Evolutionary conservation across 2,888 invertebrate genomes (phyloP), one percentile per base, ranked within the genome.

Genomic region (Clostera curtula): DNA sequence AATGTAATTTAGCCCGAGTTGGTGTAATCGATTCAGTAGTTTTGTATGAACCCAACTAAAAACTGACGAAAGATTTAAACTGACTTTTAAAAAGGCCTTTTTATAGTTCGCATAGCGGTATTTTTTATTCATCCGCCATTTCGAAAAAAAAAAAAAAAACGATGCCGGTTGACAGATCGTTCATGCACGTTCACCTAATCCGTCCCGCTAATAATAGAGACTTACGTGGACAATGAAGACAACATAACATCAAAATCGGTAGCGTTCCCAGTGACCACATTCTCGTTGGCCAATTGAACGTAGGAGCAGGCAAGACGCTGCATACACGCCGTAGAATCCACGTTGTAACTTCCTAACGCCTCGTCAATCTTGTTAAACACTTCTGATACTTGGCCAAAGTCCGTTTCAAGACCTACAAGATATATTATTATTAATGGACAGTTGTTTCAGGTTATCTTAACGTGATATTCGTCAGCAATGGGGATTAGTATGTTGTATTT

Each of bases 301-400:
- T 92, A 92, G 0, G 89, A 89, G 50, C 92, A 92, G 13, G 91
- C 85, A 3, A 90, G 75, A 5, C 91, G 80, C 65, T 91, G 91
- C 83, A 89, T 86, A 47, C 92, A 92, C 2, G 88, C 87, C 1
- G 88, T 86, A 0, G 91, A 89, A 57, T 92, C 91, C 19, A 92
- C 88, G 56, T 91, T 89, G 64, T 91, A 89, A 37, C 89, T 85
- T 14, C 86, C 87, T 5, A 92, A 70, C 3, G 88, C 84, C 27
- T 88, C 88, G 46, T 92, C 91, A 21, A 92, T 70, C 59, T 86
- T 87, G 24, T 85, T 83, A 41, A 91, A 70, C 58, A 90, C 82
- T 34, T 89, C 89, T 0, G 89, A 85, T 2, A 92, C 59, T 17
- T 89, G 87, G 14, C 85, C 73, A 34, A 85, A 62, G 41, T 87